These are phyloP conservation scores for Lochmaea crataegi DNA, from an alignment of 2,888 invertebrate genomes.

Conservation along the genomic window DNA sequence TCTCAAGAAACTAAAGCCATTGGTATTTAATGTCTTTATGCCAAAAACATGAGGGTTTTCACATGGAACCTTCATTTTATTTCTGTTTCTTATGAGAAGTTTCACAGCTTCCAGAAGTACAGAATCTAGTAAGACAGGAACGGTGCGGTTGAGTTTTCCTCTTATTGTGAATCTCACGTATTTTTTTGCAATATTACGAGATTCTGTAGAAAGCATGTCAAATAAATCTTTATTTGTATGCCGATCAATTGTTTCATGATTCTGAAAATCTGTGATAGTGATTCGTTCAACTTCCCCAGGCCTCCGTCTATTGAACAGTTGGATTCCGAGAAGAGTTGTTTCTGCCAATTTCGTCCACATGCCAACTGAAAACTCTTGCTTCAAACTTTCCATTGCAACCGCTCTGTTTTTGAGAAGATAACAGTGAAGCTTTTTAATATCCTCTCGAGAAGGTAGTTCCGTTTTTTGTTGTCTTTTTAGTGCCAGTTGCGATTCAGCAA, in stretches of 20 bases:
- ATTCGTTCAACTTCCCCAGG: neutral
- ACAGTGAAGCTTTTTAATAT: conserved; percentile 25
- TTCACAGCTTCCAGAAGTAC: too few relatives aligned
- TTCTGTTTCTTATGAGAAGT: too few relatives aligned
- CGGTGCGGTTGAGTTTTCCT: conserved; percentile 21
- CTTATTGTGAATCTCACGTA: conserved; percentile 17
- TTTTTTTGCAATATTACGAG: conserved; percentile 11
- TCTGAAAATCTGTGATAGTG: too few relatives aligned
- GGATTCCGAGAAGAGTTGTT: too few relatives aligned
- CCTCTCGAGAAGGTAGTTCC: conserved; percentile 15
- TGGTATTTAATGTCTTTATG: too few relatives aligned
- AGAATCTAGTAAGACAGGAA: conserved; percentile 1
- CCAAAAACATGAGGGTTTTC: too few relatives aligned
- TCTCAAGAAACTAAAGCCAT: too few relatives aligned
- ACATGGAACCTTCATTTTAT: too few relatives aligned
- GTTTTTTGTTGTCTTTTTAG: conserved; percentile 13
- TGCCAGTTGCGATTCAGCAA: conserved; percentile 23
- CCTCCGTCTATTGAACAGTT: conserved; percentile 15
- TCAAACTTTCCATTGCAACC: too few relatives aligned
- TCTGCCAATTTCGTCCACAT: conserved; percentile 25
- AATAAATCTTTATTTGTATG: neutral
- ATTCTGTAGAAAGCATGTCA: neutral
- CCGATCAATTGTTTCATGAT: too few relatives aligned
- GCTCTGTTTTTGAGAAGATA: too few relatives aligned
- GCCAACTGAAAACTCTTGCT: neutral